Conservation (phyloP, 1,140 invertebrate species). For the Kradibia gibbosae region DNA sequence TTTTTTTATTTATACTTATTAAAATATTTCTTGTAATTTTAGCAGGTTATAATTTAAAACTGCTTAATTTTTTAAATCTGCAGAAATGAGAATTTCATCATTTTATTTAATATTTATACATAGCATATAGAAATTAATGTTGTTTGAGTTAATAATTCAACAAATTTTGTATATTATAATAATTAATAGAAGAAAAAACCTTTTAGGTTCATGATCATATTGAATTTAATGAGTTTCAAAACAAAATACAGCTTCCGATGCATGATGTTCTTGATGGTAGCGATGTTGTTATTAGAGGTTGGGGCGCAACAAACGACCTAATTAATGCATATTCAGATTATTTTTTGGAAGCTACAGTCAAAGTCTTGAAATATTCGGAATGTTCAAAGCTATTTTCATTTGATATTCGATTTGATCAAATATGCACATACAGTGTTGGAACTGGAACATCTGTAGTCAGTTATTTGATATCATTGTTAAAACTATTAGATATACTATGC, state of each 20-base stretch:
- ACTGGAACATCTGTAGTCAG: background rate
- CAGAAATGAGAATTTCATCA: too few relatives aligned
- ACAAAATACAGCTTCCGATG: background rate
- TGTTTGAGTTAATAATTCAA: too few relatives aligned
- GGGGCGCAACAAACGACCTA: background rate
- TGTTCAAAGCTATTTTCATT: background rate
- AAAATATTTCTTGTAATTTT: too few relatives aligned
- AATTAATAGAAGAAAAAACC: too few relatives aligned
- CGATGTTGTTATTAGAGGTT: background rate
- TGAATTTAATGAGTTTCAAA: background rate
- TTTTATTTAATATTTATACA: too few relatives aligned
- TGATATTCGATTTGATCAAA: background rate
- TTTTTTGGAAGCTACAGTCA: background rate
- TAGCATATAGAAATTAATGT: too few relatives aligned
- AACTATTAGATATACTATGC: background rate
- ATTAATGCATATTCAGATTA: background rate
- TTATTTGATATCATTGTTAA: background rate
- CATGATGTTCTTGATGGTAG: background rate
- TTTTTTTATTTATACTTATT: too few relatives aligned
- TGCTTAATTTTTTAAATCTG: too few relatives aligned
- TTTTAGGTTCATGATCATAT: background rate
- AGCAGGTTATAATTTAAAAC: too few relatives aligned
- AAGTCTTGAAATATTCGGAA: background rate
- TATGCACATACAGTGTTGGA: background rate
- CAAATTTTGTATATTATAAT: too few relatives aligned